These are phyloP conservation scores for Ennomos fuscantarius DNA, from an alignment of 2,888 invertebrate genomes.

Conservation along the genomic window DNA sequence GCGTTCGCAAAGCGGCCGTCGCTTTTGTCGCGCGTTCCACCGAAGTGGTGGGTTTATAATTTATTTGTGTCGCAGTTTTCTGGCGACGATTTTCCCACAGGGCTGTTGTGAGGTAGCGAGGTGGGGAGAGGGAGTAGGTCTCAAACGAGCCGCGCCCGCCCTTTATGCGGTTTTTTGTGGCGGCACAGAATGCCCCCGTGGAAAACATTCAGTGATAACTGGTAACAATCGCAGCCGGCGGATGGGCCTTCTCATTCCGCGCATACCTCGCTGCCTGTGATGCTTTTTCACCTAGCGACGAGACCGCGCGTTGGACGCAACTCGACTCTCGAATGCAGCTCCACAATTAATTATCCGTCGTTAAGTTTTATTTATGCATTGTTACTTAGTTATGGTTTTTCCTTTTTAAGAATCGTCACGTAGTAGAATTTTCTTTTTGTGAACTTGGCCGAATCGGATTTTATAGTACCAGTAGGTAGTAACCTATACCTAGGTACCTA, in stretches of 20 bases:
- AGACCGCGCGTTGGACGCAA: slow-evolving; percentile 46
- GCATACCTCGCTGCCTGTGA: slow-evolving; percentile 75
- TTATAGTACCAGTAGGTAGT: too few relatives aligned
- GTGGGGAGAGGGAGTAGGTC: slow-evolving; percentile 51
- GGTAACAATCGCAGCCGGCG: slow-evolving; percentile 85
- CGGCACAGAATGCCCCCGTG: slow-evolving; percentile 81
- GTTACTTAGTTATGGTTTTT: slow-evolving; percentile 9
- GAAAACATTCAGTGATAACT: slow-evolving; percentile 85
- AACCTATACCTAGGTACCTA: too few relatives aligned
- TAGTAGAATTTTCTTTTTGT: background rate
- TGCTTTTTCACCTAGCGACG: slow-evolving; percentile 80
- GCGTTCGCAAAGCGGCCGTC: slow-evolving; percentile 59
- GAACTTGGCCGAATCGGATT: background rate
- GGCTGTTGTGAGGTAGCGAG: slow-evolving; percentile 44
- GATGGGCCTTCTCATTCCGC: slow-evolving; percentile 82
- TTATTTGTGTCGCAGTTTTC: slow-evolving; percentile 83
- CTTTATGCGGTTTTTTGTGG: slow-evolving; percentile 84
- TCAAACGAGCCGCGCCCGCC: slow-evolving; percentile 83
- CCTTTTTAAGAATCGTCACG: background rate
- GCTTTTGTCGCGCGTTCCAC: slow-evolving; percentile 71
- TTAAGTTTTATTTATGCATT: slow-evolving; percentile 23
- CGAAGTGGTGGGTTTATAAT: slow-evolving; percentile 78
- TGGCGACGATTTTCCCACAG: slow-evolving; percentile 85
- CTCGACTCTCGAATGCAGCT: slow-evolving; percentile 19
- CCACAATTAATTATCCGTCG: slow-evolving; percentile 29